Conservation (phyloP, 1,140 invertebrate genomes). For the Drosophila albomicans region DNA sequence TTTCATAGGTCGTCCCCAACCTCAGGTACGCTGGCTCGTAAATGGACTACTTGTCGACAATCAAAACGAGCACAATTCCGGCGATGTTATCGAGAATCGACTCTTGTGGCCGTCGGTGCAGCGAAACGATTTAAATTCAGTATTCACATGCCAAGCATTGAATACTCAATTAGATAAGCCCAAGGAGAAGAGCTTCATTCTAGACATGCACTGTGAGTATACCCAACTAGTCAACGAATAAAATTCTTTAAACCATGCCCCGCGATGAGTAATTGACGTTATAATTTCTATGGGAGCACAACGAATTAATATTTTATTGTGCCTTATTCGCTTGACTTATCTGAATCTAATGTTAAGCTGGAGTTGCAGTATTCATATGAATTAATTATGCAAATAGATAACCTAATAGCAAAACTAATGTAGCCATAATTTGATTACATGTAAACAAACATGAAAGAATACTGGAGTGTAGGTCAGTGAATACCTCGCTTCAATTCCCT, state of each 20-base stretch:
- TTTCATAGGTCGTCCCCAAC: slow-evolving; percentile 87
- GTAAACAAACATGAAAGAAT: slow-evolving; percentile 54
- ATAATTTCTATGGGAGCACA: no score
- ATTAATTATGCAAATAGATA: slow-evolving; percentile 5
- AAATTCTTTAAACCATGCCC: background rate
- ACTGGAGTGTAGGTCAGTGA: slow-evolving; percentile 31
- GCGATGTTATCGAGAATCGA: slow-evolving; percentile 93
- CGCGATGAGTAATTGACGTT: no score
- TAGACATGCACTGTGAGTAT: slow-evolving; percentile 94
- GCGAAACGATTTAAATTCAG: slow-evolving; percentile 91
- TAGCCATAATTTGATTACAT: slow-evolving; percentile 70
- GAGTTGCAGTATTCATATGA: background rate
- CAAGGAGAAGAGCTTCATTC: slow-evolving; percentile 89
- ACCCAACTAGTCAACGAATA: background rate
- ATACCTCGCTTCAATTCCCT: slow-evolving; percentile 37
- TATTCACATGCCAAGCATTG: slow-evolving; percentile 93
- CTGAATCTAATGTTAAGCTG: background rate
- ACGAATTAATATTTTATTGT: no score
- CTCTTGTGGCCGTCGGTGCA: slow-evolving; percentile 90
- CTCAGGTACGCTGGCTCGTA: slow-evolving; percentile 89
- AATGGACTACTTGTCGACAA: slow-evolving; percentile 92
- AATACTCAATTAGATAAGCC: slow-evolving; percentile 93
- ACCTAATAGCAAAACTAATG: slow-evolving; percentile 20
- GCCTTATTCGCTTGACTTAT: no score
- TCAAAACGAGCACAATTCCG: slow-evolving; percentile 92